Percentiles rank a stretch among this genome's conserved stretches.
phyloP scores from a whole-genome alignment of 2,113 vertebrate genomes.

The Beaufortia kweichowensis region DNA sequence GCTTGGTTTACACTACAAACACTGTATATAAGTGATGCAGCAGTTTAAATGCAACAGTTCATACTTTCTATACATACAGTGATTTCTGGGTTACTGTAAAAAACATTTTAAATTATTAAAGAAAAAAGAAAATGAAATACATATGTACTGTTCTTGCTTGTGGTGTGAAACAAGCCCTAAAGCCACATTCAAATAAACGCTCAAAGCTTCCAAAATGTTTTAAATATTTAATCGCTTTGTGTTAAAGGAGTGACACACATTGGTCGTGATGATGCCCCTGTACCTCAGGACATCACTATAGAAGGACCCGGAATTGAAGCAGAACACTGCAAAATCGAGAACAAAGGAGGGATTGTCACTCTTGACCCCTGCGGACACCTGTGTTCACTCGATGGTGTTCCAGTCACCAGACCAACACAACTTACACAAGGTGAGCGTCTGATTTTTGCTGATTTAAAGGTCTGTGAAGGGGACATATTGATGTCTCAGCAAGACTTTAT shows the following conservation, averaged over 20 bases:
- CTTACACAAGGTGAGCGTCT: conserved; percentile 74
- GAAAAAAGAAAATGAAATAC: too few relatives aligned
- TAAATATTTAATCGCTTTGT: neutral
- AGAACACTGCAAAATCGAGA: conserved; percentile 78
- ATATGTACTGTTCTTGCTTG: too few relatives aligned
- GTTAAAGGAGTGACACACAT: conserved; percentile 75
- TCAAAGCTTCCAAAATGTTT: neutral
- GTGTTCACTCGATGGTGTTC: conserved; percentile 77
- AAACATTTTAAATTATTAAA: too few relatives aligned
- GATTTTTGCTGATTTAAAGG: neutral
- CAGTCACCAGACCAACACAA: conserved; percentile 71
- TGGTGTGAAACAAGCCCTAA: neutral
- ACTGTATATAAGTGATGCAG: too few relatives aligned
- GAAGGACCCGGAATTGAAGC: conserved; percentile 74
- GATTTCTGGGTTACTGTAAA: too few relatives aligned
- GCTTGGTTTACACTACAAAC: too few relatives aligned
- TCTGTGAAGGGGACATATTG: neutral
- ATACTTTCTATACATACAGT: too few relatives aligned
- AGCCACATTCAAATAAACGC: neutral
- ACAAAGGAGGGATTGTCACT: conserved; percentile 71
- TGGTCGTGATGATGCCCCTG: conserved; percentile 73
- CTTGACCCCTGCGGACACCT: conserved; percentile 78
- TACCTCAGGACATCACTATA: conserved; percentile 76
- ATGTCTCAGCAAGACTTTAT: neutral
- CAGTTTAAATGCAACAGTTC: too few relatives aligned